Evolutionary conservation across 1,140 invertebrate species (phyloP).

Genomic region (Hypothenemus hampei): DNA sequence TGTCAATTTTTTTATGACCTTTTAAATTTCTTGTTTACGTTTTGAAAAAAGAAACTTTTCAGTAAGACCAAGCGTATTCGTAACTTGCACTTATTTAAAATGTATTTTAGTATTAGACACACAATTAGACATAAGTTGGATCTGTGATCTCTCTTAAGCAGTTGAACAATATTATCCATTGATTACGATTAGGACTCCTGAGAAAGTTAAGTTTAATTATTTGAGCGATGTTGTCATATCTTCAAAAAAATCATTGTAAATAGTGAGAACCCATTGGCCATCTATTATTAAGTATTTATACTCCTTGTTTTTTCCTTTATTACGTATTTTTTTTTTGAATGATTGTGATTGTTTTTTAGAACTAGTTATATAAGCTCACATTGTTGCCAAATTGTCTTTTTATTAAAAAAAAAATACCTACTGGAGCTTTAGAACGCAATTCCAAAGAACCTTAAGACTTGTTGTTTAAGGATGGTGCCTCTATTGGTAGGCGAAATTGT

Average conservation of each 20-base stretch:
- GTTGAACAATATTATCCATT: conserved; percentile 15
- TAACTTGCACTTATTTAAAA: not conserved
- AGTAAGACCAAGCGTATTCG: not conserved
- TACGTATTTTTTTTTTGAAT: too few relatives aligned
- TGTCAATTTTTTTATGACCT: not conserved
- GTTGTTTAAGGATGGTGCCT: too few relatives aligned
- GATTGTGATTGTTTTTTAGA: too few relatives aligned
- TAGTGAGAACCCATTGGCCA: conserved; percentile 6
- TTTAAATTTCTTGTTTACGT: not conserved
- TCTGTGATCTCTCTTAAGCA: conserved; percentile 25
- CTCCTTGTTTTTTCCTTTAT: too few relatives aligned
- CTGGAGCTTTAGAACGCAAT: too few relatives aligned
- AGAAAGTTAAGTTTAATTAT: not conserved
- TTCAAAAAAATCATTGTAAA: not conserved
- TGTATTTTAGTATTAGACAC: conserved; percentile 16
- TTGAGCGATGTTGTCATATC: not conserved
- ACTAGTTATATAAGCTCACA: too few relatives aligned
- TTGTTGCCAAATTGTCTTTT: too few relatives aligned
- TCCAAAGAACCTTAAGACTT: too few relatives aligned
- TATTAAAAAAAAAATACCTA: too few relatives aligned
- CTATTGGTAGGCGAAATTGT: too few relatives aligned
- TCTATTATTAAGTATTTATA: not conserved
- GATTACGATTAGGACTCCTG: not conserved
- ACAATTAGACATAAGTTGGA: conserved; percentile 19
- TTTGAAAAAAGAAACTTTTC: not conserved